Base-by-base conservation (phyloP, 2,113 vertebrate species). In the Gasterosteus aculeatus region DNA sequence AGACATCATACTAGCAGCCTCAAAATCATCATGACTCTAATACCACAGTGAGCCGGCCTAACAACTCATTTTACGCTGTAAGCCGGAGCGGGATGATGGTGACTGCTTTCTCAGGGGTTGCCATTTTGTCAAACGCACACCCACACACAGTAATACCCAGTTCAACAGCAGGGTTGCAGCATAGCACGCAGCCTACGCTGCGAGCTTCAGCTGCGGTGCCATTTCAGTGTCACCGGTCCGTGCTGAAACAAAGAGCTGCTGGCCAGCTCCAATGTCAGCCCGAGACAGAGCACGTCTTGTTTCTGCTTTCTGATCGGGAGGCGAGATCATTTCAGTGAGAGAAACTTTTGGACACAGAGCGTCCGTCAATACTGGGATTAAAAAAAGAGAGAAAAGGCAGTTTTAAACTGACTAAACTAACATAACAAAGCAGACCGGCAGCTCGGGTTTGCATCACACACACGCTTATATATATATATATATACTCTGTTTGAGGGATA, bases 251-350 rank as follows among this genome's bases (percentile, higher is more conserved):
- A 86, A 86, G 82, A 88, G 76, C 53, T 79, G 76, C 70, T 68
- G 53, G 76, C 85, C 61, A 47, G 73, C 80, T 82, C 76, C 80
- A 47, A 68, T 79, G 80, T 86, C 81, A 76, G 66, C 73, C 72
- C 69, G 60, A 75, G 72, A 91, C 81, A 89, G 83, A 88, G 81
- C 69, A 69, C 0, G 66, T 83, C 69, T 88, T 89, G 86, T 90
- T 87, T 78, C 47, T 71, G 82, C 54, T 84, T 82, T 65, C 39
- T 41, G 76, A 69, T 51, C 73, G 60, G 77, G 76, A 75, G 78
- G 65, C 53, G 22, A 60, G 59, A 60, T 83, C 77, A 49, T 56
- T 69, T 56, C 64, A 67, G 61, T 7, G 53, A 68, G 77, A 51
- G 39, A 83, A 85, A 69, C 73, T 60, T 64, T 41, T 39, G 29